Evolutionary conservation across 2,113 vertebrate species (phyloP), one percentile per base, ranked within the genome.

Genomic region (Channa argus): DNA sequence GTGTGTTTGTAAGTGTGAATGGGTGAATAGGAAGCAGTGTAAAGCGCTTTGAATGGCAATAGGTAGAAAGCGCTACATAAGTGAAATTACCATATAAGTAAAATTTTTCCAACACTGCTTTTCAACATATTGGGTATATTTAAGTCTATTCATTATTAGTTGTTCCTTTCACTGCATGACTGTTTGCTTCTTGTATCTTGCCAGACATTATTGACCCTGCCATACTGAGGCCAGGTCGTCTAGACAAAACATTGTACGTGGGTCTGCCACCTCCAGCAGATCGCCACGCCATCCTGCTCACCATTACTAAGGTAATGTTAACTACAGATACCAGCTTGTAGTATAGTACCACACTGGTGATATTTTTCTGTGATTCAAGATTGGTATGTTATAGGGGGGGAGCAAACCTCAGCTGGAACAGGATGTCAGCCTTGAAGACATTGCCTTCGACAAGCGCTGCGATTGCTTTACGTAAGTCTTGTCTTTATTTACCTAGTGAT

Each of bases 201-300:
- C 2, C 69, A 98, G 98, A 99, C 85, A 99, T 99, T 47, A 96
- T 99, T 59, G 97, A 99, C 78, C 96, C 95, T 8, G 98, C 98
- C 6, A 88, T 99, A 41, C 93, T 99, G 60, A 95, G 97, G 45
- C 98, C 97, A 0, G 98, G 98, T 0, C 96, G 98, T 10, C 91
- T 99, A 14, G 97, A 99, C 86, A 99, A 97, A 88, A 98, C 95
- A 0, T 91, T 99, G 10, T 99, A 97, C 3, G 97, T 99, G 64
- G 97, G 98, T 50, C 93, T 99, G 70, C 98, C 98, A 0, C 95
- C 95, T 8, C 90, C 96, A n/a, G 82, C 81, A 15, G 97, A 98
- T 86, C 94, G 98, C 12, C 91, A 95, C 0, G 96, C 96, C 84
- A 99, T 99, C 85, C 92, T 99, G 61, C 93, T 95, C 72, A 98